These are phyloP conservation scores for Caenorhabditis briggsae DNA, from an alignment of 1,140 invertebrate genomes.

Conservation along the genomic window DNA sequence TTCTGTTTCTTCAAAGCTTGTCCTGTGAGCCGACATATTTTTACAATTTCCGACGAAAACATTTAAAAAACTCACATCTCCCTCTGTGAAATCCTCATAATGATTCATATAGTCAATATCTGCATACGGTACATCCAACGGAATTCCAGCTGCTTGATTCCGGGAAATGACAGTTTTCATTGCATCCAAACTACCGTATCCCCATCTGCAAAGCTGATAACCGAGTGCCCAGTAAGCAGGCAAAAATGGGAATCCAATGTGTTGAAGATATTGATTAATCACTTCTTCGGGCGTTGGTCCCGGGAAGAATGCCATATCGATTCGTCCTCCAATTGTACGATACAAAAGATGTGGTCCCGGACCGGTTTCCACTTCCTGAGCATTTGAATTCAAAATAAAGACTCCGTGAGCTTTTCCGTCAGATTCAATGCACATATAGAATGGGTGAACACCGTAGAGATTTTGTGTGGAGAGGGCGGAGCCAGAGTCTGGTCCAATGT, in stretches of 20 bases:
- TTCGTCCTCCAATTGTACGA: conserved; percentile 76
- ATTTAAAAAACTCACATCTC: conserved; percentile 51
- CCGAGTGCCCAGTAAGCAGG: conserved; percentile 80
- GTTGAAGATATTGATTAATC: conserved; percentile 80
- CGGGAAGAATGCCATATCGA: conserved; percentile 79
- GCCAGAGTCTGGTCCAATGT: conserved; percentile 78
- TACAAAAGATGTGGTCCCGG: conserved; percentile 75
- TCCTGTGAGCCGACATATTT: no score
- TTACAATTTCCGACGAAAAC: no score
- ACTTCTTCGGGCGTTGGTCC: conserved; percentile 80
- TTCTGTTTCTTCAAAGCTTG: no score
- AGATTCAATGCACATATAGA: conserved; percentile 80
- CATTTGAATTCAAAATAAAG: conserved; percentile 80
- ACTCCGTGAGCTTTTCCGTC: conserved; percentile 80
- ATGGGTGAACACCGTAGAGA: conserved; percentile 80
- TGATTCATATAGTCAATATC: conserved; percentile 90
- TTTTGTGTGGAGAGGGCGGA: conserved; percentile 66
- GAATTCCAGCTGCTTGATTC: conserved; percentile 78
- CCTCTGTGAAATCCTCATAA: conserved; percentile 86
- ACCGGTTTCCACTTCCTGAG: conserved; percentile 78
- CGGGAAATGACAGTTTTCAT: conserved; percentile 80
- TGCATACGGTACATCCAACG: conserved; percentile 73
- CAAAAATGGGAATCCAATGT: conserved; percentile 77
- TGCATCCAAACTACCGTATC: conserved; percentile 83
- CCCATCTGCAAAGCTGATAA: conserved; percentile 82